Base-by-base conservation (phyloP, 2,888 invertebrate genomes). In the Netelia inedita region DNA sequence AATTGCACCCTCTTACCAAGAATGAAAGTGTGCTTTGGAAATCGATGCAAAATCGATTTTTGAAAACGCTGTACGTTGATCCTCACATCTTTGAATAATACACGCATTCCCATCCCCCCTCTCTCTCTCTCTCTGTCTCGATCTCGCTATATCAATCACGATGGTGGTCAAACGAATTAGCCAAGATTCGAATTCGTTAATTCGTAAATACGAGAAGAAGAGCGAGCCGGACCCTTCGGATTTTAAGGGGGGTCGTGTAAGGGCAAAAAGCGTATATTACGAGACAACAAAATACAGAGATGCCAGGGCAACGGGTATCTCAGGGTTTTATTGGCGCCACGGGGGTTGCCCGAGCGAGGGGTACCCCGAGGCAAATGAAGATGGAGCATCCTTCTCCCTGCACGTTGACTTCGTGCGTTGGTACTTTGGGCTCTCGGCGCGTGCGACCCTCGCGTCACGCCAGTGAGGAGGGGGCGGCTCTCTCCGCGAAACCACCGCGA, bases 291-390 rank as follows among this genome's bases (percentile, higher is more conserved):
- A 68, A 79, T 69, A 72, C 86, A 87, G 85, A 88, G 87, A 84
- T 88, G 87, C 86, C 76, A 86, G 88, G 88, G 88, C 87, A 88
- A 88, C 80, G 87, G 90, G 91, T 92, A 90, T 90, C 88, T 87
- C 83, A 72, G 85, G 85, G 86, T 88, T 93, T 93, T 93, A 93
- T 93, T 92, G 92, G 91, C 90, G 91, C 90, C 92, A 88, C 89
- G 90, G 92, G 92, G 90, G 87, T 89, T 87, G 82, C 89, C 89
- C 82, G 65, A 82, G 85, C 83, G 57, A 61, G 66, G 79, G 79
- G 81, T 68, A 83, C 87, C 88, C 89, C 88, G 85, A 88, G 87
- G 89, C 88, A 91, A 91, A 91, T 91, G 91, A 91, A 91, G 91
- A 91, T 89, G 87, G 87, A 91, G 88, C 87, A 83, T 88, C 87